Conservation (phyloP, 2,797 vertebrate genomes). For the Muscicapa striata region DNA sequence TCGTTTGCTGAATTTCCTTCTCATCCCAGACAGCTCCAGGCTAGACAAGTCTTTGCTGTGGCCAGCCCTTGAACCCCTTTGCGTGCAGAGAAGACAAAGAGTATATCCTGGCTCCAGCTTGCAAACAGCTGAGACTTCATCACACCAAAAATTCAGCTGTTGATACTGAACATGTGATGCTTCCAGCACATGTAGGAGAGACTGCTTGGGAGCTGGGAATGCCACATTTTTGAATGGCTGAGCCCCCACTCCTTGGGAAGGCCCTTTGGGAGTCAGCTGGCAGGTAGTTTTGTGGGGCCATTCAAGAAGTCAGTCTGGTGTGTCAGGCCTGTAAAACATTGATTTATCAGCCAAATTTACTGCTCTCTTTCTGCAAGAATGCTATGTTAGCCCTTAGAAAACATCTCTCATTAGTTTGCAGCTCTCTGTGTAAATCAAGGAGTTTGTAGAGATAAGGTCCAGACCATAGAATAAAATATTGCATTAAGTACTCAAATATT, state of each 20-base stretch:
- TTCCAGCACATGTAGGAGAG: not conserved
- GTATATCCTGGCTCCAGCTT: slow-evolving; percentile 28
- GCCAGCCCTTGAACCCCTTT: not conserved
- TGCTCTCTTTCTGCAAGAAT: not conserved
- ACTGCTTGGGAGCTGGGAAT: not conserved
- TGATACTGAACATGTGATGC: not conserved
- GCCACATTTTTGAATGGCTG: not conserved
- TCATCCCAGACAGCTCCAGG: not conserved
- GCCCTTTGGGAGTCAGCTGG: not conserved
- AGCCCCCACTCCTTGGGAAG: not conserved
- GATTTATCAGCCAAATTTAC: not conserved
- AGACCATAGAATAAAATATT: slow-evolving; percentile 18
- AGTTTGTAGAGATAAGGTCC: not conserved
- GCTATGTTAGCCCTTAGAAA: not conserved
- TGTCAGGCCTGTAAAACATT: not conserved
- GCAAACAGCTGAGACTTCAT: not conserved
- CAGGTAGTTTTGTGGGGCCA: not conserved
- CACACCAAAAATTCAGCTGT: not conserved
- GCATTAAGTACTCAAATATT: not conserved
- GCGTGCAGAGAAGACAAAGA: not conserved
- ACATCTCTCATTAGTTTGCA: not conserved
- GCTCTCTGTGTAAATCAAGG: not conserved
- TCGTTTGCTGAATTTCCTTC: not conserved
- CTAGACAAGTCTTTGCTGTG: slow-evolving; percentile 52
- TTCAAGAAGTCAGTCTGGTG: not conserved